A percentile compares a stretch with the other conserved stretches of the same genome.
Conservation (phyloP, 2,113 vertebrate genomes). For the Poecile atricapillus region DNA sequence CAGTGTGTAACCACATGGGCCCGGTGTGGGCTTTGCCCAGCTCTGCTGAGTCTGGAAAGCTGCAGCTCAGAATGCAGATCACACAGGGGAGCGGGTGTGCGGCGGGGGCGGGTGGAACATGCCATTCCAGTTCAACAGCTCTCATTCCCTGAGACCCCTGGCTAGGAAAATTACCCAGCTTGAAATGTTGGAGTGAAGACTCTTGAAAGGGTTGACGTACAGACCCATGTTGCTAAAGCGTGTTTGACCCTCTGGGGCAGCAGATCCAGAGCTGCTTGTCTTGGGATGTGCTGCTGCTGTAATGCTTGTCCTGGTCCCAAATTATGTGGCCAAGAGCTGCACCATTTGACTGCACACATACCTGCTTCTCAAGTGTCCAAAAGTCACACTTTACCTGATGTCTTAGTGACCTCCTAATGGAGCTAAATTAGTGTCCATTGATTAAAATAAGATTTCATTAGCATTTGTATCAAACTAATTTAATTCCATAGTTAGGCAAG, state of each 20-base stretch:
- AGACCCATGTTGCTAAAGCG: not conserved
- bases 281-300: accelerated
- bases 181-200: not conserved
- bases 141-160: conserved; percentile 22
- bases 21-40: accelerated
- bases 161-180: not conserved
- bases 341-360: not conserved
- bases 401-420: not conserved
- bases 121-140: conserved; percentile 45
- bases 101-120: not conserved
- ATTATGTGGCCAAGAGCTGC: not conserved
- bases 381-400: not conserved
- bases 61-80: not conserved
- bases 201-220: not conserved
- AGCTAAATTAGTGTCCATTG: not conserved
- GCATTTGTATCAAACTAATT: not conserved
- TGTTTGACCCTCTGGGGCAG: not conserved
- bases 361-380: not conserved
- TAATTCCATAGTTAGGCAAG: not conserved
- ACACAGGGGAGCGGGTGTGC: accelerated
- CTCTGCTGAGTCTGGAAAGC: not conserved
- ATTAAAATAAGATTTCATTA: not conserved
- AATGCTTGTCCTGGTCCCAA: not conserved
- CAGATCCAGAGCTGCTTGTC: not conserved
- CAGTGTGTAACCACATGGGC: accelerated